Evolutionary conservation across 2,797 vertebrate genomes (phyloP).

Genomic region (Micrastur ruficollis): DNA sequence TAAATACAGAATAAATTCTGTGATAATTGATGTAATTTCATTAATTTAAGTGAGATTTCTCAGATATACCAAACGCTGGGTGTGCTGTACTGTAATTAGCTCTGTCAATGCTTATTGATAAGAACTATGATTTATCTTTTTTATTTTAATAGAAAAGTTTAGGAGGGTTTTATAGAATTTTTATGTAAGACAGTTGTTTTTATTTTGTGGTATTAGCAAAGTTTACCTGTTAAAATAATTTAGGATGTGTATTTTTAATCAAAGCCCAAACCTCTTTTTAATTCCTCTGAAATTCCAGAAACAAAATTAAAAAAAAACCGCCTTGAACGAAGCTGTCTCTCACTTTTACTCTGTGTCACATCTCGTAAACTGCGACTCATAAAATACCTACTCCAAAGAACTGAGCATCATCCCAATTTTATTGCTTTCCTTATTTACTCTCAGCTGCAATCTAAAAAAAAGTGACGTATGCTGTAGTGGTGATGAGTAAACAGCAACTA

Average conservation of each 20-base stretch:
- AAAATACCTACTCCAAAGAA: not conserved
- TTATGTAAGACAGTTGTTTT: not conserved
- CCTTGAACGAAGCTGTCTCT: not conserved
- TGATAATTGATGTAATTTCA: not conserved
- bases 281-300: not conserved
- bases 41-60: not conserved
- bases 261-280: not conserved
- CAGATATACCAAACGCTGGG: not conserved
- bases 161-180: not conserved
- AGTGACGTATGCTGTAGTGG: not conserved
- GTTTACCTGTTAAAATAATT: not conserved
- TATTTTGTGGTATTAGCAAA: not conserved
- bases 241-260: not conserved
- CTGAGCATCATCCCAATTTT: not conserved
- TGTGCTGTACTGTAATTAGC: not conserved
- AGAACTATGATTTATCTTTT: not conserved
- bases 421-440: not conserved
- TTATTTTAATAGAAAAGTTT: not conserved
- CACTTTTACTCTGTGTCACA: not conserved
- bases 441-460: not conserved
- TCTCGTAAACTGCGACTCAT: not conserved
- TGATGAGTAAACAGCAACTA: not conserved
- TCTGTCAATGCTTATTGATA: not conserved
- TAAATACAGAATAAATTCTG: not conserved
- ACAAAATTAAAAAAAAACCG: not conserved